Conservation (phyloP, 2,888 invertebrate species). For the Mimumesa dahlbomi region DNA sequence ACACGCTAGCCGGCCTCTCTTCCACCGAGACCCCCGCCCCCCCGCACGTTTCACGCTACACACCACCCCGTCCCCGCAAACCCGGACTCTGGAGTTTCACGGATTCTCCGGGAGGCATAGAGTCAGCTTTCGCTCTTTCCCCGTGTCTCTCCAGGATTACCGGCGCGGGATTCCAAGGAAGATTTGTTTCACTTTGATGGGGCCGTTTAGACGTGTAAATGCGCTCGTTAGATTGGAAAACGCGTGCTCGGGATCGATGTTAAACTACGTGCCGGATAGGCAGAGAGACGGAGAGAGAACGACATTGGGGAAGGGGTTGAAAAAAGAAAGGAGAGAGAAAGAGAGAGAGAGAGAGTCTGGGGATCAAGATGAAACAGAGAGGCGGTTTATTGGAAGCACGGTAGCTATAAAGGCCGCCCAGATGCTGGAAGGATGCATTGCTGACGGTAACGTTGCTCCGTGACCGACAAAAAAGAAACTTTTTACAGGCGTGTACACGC, state of each 20-base stretch:
- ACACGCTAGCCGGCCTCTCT: conserved; percentile 44
- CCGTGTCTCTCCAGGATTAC: conserved; percentile 46
- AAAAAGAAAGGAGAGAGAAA: conserved; percentile 8
- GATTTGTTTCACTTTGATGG: conserved; percentile 78
- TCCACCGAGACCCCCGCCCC: neutral
- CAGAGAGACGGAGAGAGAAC: neutral
- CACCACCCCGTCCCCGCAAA: neutral
- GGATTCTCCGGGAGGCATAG: conserved; percentile 44
- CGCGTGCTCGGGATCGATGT: conserved; percentile 55
- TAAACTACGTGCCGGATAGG: conserved; percentile 24
- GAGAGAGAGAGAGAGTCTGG: neutral
- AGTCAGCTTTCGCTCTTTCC: conserved; percentile 1
- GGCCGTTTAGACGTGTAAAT: conserved; percentile 77
- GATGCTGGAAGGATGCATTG: conserved; percentile 13
- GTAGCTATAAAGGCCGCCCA: conserved; percentile 24
- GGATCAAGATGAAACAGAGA: conserved; percentile 8
- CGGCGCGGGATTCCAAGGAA: conserved; percentile 68
- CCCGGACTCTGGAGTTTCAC: too few species aligned
- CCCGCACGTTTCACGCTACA: neutral
- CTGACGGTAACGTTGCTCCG: neutral
- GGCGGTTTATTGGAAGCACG: conserved; percentile 43
- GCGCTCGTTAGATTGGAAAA: conserved; percentile 76
- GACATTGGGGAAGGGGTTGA: neutral
- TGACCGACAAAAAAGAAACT: conserved; percentile 20
- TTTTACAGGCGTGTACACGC: neutral